Conservation (phyloP, 2,888 invertebrate genomes). For the Clistopyga incitator region DNA sequence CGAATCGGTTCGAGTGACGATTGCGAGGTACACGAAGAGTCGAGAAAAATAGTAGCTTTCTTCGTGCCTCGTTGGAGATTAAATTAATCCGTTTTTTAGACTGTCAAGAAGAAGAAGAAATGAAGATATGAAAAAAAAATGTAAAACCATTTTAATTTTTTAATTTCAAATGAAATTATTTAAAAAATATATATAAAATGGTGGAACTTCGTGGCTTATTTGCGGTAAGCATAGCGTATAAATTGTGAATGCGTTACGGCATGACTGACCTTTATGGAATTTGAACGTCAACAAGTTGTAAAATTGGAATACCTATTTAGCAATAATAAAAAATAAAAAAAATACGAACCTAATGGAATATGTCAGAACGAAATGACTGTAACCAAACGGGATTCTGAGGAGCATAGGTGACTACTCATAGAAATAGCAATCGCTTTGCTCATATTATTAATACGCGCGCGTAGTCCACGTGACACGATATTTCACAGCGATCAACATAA, state of each 20-base stretch:
- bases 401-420: conserved; percentile 51
- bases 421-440: neutral
- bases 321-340: too few relatives aligned
- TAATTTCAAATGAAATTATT: too few relatives aligned
- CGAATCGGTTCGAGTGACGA: conserved; percentile 18
- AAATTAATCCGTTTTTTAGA: neutral
- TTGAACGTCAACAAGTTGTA: conserved; percentile 12
- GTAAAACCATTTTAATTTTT: too few relatives aligned
- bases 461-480: conserved; percentile 26
- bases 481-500: conserved; percentile 45
- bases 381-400: conserved; percentile 42
- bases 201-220: neutral
- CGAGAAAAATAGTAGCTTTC: neutral
- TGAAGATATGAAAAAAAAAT: too few relatives aligned
- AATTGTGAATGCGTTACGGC: neutral
- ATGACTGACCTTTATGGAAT: conserved; percentile 1
- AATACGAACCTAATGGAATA: conserved; percentile 6
- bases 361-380: conserved; percentile 9
- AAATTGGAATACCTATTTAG: neutral
- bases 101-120: neutral
- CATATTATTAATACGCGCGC: conserved; percentile 17
- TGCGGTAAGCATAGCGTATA: neutral
- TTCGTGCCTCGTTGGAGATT: neutral
- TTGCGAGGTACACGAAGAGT: neutral
- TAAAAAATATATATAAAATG: too few relatives aligned